phyloP scores from a whole-genome alignment of 2,888 invertebrate species.

The Acleris laterana region DNA sequence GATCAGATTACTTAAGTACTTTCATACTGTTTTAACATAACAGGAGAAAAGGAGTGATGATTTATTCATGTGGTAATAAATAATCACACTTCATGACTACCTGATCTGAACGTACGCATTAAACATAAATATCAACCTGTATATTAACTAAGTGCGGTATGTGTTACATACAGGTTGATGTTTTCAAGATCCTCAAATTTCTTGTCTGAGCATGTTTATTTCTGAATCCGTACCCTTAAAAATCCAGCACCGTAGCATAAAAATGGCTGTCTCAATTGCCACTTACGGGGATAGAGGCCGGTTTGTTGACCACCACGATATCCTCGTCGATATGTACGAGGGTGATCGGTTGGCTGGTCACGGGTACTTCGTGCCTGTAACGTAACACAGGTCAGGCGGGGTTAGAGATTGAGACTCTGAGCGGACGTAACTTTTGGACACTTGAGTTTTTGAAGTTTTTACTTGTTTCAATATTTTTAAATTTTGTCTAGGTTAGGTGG shows the following conservation, averaged over 20 bases:
- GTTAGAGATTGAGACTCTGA: constrained; percentile 54
- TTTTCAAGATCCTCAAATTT: no score
- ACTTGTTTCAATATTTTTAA: neutral
- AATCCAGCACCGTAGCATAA: constrained; percentile 87
- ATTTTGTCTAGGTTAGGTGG: neutral
- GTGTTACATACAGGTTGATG: no score
- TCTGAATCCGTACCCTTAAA: neutral
- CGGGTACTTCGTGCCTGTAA: constrained; percentile 99
- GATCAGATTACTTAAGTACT: no score
- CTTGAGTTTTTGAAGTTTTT: neutral
- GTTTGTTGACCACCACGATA: constrained; percentile 99
- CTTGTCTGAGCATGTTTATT: neutral
- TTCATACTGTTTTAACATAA: no score
- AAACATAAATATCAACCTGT: no score
- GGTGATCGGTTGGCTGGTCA: constrained; percentile 97
- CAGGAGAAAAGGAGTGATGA: no score
- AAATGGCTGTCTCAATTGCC: constrained; percentile 93
- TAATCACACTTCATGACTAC: no score
- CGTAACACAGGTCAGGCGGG: constrained; percentile 80
- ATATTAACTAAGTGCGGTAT: no score
- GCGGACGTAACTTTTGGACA: constrained; percentile 42
- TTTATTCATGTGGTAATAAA: no score
- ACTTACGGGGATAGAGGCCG: constrained; percentile 99
- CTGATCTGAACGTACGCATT: no score
- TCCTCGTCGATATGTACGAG: constrained; percentile 99